These are phyloP conservation scores for Carollia perspicillata DNA, from an alignment of 2,113 vertebrate genomes.

Conservation along the genomic window DNA sequence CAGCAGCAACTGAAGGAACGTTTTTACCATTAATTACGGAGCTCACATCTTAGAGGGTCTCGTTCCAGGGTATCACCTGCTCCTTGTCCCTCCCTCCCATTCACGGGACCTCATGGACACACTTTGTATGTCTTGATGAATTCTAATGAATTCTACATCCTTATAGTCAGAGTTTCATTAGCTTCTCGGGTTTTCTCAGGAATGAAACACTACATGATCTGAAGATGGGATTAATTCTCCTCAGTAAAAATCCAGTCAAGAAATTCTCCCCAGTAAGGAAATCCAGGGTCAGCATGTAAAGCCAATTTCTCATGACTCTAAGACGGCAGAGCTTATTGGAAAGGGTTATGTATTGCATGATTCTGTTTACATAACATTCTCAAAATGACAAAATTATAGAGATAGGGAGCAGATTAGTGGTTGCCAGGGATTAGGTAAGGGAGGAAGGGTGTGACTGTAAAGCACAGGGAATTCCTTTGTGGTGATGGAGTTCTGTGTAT, in stretches of 20 bases:
- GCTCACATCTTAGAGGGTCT: background rate
- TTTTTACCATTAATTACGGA: background rate
- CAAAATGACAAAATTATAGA: background rate
- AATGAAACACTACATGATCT: background rate
- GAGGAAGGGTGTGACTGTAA: background rate
- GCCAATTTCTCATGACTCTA: background rate
- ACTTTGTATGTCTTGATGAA: background rate
- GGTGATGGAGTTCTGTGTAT: background rate
- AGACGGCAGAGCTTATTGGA: background rate
- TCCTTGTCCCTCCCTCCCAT: background rate
- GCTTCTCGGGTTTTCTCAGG: constrained; percentile 22
- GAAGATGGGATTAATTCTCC: constrained; percentile 22
- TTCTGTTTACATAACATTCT: background rate
- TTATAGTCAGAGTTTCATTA: constrained; percentile 16
- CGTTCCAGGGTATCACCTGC: background rate
- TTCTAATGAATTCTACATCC: background rate
- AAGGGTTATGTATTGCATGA: background rate
- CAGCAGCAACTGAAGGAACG: background rate
- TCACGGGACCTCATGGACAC: background rate
- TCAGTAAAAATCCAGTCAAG: background rate
- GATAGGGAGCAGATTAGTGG: background rate
- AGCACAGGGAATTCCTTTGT: background rate
- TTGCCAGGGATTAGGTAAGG: background rate
- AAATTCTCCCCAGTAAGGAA: constrained; percentile 8
- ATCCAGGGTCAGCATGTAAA: background rate